phyloP scores from a whole-genome alignment of 2,113 vertebrate species.

The Istiophorus platypterus region DNA sequence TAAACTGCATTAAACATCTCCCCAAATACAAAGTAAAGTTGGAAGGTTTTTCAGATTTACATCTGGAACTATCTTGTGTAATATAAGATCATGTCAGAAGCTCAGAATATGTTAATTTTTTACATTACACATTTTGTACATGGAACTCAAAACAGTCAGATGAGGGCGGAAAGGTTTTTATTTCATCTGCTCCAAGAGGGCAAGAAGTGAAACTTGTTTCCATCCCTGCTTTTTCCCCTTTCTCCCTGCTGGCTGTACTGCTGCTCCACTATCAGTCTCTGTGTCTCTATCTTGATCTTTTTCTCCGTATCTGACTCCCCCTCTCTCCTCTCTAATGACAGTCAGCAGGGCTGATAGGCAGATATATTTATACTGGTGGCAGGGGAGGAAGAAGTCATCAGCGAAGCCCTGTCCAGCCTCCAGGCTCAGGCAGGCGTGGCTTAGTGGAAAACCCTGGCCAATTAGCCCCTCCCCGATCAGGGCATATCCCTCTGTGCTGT shows the following conservation, averaged over 20 bases:
- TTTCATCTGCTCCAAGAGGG: not conserved
- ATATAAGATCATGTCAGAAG: not conserved
- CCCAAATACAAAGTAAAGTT: not conserved
- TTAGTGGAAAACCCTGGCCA: conserved; percentile 76
- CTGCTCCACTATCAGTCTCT: conserved; percentile 46
- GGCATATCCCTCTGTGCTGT: conserved; percentile 86
- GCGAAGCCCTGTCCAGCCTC: conserved; percentile 67
- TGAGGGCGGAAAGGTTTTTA: not conserved
- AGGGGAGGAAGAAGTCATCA: conserved; percentile 73
- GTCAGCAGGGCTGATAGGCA: conserved; percentile 72
- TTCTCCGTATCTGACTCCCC: conserved; percentile 23
- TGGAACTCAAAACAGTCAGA: not conserved
- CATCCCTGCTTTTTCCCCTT: conserved; percentile 24
- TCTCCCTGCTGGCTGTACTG: conserved; percentile 43
- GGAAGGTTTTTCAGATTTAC: not conserved
- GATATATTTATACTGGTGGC: conserved; percentile 79
- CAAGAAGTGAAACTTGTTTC: conserved; percentile 13
- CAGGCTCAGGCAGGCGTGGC: conserved; percentile 82
- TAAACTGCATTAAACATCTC: not conserved
- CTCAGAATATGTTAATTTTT: not conserved
- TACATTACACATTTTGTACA: not conserved
- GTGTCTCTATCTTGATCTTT: conserved; percentile 53
- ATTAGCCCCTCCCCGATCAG: conserved; percentile 82
- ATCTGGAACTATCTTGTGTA: not conserved
- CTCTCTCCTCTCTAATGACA: conserved; percentile 62